A percentile compares a stretch with the other conserved stretches of the same genome.
Conservation (phyloP, 2,888 invertebrate genomes). For the Amiota minor region DNA sequence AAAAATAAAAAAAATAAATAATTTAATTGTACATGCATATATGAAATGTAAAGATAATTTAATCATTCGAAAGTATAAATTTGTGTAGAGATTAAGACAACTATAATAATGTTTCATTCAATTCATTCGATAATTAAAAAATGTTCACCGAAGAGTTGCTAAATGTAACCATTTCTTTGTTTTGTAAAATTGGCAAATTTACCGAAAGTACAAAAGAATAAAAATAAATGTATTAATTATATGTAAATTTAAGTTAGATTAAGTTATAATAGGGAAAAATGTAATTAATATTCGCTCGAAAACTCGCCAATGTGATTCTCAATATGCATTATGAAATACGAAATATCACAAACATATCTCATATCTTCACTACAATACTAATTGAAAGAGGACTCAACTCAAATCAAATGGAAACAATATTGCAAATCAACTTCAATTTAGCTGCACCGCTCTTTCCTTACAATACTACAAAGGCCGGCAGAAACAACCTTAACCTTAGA, state of each 20-base stretch:
- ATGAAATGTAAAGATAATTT: too few relatives aligned
- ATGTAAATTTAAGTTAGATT: constrained; percentile 1
- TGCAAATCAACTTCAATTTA: too few relatives aligned
- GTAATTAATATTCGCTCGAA: not conserved
- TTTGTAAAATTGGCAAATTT: constrained; percentile 27
- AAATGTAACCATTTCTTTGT: constrained; percentile 17
- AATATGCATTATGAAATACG: too few relatives aligned
- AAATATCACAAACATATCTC: too few relatives aligned
- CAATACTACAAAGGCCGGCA: too few relatives aligned
- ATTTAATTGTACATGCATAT: too few relatives aligned
- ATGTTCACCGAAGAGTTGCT: constrained; percentile 16
- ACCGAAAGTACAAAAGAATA: constrained; percentile 17
- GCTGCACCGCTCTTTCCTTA: too few relatives aligned
- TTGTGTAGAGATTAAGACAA: not conserved
- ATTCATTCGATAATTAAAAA: constrained; percentile 11
- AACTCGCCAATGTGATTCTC: not conserved
- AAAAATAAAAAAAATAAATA: too few relatives aligned
- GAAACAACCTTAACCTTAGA: too few relatives aligned
- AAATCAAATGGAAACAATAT: too few relatives aligned
- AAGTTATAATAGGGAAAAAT: not conserved
- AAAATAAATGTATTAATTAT: constrained; percentile 7
- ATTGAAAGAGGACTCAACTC: too few relatives aligned
- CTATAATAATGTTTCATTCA: constrained; percentile 9
- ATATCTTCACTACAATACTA: too few relatives aligned
- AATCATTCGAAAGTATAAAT: not conserved